Conservation (phyloP, 2,113 vertebrate genomes). For the Osmerus eperlanus region DNA sequence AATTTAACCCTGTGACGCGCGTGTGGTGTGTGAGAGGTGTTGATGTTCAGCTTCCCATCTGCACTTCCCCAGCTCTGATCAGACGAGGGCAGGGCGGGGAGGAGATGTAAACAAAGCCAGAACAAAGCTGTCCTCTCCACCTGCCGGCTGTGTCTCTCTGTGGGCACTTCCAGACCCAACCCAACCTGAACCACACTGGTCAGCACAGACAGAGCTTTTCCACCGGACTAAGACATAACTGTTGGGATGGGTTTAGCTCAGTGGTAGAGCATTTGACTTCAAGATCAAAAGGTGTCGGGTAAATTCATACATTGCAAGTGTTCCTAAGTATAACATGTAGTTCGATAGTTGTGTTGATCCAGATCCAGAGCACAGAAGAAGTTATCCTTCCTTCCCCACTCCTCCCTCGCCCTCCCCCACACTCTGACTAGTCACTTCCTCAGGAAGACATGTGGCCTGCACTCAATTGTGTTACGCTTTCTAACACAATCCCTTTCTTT, state of each 20-base stretch:
- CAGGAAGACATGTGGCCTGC: conserved; percentile 56
- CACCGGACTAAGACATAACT: not conserved
- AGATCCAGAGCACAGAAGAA: not conserved
- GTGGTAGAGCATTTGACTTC: too few relatives aligned
- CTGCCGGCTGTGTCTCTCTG: conserved; percentile 6
- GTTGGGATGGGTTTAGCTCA: not conserved
- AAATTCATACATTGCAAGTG: too few relatives aligned
- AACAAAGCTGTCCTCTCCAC: conserved; percentile 52
- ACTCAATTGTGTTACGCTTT: conserved; percentile 53
- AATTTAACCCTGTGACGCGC: conserved; percentile 41
- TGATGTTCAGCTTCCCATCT: conserved; percentile 51
- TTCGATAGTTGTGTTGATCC: too few relatives aligned
- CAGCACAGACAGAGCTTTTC: conserved; percentile 30
- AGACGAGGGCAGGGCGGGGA: conserved; percentile 40
- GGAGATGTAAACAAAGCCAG: conserved; percentile 22
- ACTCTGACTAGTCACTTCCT: conserved; percentile 56
- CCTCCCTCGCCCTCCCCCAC: not conserved
- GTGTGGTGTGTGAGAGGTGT: conserved; percentile 11
- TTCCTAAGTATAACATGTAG: too few relatives aligned
- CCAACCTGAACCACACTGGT: conserved; percentile 12
- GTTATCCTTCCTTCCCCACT: not conserved
- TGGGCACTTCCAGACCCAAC: not conserved
- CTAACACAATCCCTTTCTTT: conserved; percentile 50
- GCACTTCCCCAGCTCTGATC: conserved; percentile 48
- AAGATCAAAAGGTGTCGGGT: not conserved